phyloP scores from a whole-genome alignment of 2,113 vertebrate genomes.

The Rhinoderma darwinii region DNA sequence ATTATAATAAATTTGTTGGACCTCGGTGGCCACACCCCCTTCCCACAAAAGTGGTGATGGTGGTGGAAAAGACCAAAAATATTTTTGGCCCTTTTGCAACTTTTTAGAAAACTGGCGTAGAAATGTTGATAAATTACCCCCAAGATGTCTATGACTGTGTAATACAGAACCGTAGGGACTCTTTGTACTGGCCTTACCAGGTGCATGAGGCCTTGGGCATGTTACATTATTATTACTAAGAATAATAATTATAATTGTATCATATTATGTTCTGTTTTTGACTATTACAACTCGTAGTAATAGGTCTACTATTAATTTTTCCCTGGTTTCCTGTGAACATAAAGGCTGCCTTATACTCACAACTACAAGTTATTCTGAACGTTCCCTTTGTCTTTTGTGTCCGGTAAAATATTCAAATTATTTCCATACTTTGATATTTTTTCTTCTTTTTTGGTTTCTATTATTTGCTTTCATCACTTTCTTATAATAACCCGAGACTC shows the following conservation, averaged over 20 bases:
- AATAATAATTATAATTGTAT: neutral
- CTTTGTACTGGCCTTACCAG: too few relatives aligned
- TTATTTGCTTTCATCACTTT: slow-evolving; percentile 44
- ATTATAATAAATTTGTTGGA: too few relatives aligned
- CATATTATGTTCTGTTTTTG: neutral
- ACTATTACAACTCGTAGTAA: neutral
- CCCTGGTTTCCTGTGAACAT: neutral
- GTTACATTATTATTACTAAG: neutral
- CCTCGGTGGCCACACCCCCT: too few relatives aligned
- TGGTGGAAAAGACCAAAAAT: too few relatives aligned
- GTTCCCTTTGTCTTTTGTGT: slow-evolving; percentile 18
- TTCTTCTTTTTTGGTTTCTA: neutral
- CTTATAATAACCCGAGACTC: slow-evolving; percentile 30
- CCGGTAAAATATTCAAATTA: slow-evolving; percentile 33
- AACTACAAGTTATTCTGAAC: slow-evolving; percentile 1
- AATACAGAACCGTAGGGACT: neutral
- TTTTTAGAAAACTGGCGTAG: too few relatives aligned
- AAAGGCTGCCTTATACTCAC: slow-evolving; percentile 17
- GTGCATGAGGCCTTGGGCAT: neutral
- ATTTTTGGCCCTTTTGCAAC: too few relatives aligned
- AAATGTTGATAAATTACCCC: too few relatives aligned
- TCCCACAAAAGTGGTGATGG: too few relatives aligned
- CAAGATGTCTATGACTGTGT: neutral
- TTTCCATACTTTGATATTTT: slow-evolving; percentile 24
- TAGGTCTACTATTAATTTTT: neutral